These are phyloP conservation scores for Choristoneura fumiferana DNA, from an alignment of 1,140 invertebrate genomes.

Conservation along the genomic window DNA sequence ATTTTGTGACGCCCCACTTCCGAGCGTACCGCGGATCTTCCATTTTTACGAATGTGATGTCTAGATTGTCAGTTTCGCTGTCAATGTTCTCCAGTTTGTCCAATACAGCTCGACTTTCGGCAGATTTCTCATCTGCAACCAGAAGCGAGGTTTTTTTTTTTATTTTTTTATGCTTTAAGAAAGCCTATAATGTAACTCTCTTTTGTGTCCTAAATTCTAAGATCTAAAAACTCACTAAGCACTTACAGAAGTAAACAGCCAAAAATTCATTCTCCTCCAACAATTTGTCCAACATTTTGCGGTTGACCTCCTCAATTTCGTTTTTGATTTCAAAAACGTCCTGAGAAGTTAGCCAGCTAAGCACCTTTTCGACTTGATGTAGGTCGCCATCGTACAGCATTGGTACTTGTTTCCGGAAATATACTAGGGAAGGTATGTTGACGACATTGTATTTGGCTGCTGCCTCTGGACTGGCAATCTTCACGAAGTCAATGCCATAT, in stretches of 20 bases:
- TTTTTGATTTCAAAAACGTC: constrained; percentile 97
- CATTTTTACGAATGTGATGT: constrained; percentile 97
- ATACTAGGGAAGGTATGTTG: constrained; percentile 91
- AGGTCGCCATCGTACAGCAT: constrained; percentile 95
- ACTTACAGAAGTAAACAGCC: constrained; percentile 97
- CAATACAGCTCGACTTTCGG: constrained; percentile 88
- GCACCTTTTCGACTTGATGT: constrained; percentile 90
- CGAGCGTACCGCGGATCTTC: constrained; percentile 93
- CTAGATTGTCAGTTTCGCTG: constrained; percentile 94
- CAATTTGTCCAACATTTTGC: constrained; percentile 96
- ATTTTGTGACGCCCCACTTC: constrained; percentile 96
- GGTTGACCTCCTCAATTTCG: constrained; percentile 97
- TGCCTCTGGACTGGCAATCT: constrained; percentile 91
- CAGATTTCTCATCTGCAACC: constrained; percentile 86
- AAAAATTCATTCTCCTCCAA: constrained; percentile 96
- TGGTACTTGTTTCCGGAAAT: constrained; percentile 92
- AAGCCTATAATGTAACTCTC: too few species aligned
- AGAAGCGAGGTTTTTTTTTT: constrained; percentile 1
- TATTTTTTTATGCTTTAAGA: not conserved
- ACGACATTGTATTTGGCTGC: constrained; percentile 90
- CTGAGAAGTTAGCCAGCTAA: constrained; percentile 94
- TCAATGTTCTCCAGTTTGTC: constrained; percentile 95
- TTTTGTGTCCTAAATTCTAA: too few species aligned
- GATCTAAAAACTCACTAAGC: not conserved
- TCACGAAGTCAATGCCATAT: constrained; percentile 96